These are phyloP conservation scores for Florisuga fusca DNA, from an alignment of 2,797 vertebrate species.

Conservation along the genomic window DNA sequence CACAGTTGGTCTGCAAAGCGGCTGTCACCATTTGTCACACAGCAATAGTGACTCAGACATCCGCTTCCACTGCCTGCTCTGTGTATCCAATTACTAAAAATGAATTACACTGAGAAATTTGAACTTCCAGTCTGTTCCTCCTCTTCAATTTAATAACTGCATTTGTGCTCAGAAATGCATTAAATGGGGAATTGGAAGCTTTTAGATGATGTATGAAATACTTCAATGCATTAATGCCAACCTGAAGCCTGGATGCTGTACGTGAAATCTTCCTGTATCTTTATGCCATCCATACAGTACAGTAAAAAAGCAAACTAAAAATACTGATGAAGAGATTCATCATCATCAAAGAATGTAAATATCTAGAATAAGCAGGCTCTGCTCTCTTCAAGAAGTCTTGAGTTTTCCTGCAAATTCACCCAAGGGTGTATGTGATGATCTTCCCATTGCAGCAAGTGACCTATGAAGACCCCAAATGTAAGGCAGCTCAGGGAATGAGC, in stretches of 20 bases:
- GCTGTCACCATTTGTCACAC: background rate
- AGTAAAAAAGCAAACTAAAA: background rate
- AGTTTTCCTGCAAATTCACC: background rate
- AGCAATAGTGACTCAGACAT: background rate
- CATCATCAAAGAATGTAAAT: background rate
- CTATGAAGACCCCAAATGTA: background rate
- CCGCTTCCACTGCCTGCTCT: background rate
- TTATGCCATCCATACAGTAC: background rate
- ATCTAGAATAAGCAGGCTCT: background rate
- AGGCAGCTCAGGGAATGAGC: background rate
- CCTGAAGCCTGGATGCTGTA: background rate
- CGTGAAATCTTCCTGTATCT: background rate
- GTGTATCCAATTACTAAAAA: constrained; percentile 6
- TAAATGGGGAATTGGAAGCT: background rate
- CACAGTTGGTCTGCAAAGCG: background rate
- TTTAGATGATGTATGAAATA: background rate
- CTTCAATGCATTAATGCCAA: background rate
- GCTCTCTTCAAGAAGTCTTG: background rate
- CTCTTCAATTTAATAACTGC: background rate
- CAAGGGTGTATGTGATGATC: background rate
- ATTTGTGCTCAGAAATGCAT: background rate
- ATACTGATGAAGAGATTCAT: background rate
- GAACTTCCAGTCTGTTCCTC: background rate
- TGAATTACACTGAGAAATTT: constrained; percentile 3
- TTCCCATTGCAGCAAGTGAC: background rate